phyloP scores from a whole-genome alignment of 2,113 vertebrate species.

The Mus pahari region DNA sequence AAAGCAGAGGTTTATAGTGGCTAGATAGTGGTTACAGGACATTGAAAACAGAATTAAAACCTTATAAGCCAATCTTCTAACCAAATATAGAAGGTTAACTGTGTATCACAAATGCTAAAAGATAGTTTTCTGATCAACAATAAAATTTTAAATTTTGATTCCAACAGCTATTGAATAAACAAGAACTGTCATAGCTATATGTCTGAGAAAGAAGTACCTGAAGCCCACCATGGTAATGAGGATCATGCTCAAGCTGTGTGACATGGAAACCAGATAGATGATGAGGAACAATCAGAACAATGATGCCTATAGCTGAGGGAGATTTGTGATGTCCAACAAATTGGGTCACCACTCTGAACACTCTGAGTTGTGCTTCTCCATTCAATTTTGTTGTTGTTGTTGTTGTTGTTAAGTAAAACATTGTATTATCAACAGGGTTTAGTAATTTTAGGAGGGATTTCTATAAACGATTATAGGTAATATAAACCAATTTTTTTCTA shows the following conservation, averaged over 20 bases:
- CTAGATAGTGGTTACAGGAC: neutral
- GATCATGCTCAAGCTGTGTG: neutral
- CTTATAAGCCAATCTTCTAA: too few species aligned
- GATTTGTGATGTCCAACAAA: neutral
- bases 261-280: neutral
- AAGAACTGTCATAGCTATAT: neutral
- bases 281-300: neutral
- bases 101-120: neutral
- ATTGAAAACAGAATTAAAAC: neutral
- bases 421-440: neutral
- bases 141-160: neutral
- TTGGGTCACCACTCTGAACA: neutral
- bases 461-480: neutral
- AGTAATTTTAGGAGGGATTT: neutral
- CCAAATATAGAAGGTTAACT: neutral
- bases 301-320: neutral
- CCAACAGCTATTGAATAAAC: neutral
- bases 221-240: neutral
- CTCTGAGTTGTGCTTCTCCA: neutral
- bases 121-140: neutral
- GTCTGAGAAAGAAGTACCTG: neutral
- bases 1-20: neutral
- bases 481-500: neutral
- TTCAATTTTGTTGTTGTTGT: neutral
- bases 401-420: neutral